Percentiles rank a stretch among this genome's conserved stretches.
These are phyloP conservation scores for Vannuccia rotundouncinata DNA, from an alignment of 2,888 invertebrate genomes.

Conservation along the genomic window DNA sequence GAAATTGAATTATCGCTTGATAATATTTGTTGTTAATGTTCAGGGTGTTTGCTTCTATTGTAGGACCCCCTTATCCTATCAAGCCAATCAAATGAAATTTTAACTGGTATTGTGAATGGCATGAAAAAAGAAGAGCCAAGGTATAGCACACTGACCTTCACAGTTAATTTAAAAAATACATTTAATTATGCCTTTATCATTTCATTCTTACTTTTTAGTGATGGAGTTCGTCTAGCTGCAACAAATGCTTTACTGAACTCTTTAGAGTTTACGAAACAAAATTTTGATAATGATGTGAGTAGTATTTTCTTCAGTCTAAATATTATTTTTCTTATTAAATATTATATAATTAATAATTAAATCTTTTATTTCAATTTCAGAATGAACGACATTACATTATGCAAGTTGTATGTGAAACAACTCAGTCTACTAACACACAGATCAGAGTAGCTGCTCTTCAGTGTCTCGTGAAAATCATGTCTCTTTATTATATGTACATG, in stretches of 20 bases:
- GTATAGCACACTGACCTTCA: constrained; percentile 44
- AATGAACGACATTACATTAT: constrained; percentile 95
- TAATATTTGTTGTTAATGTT: constrained; percentile 30
- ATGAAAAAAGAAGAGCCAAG: constrained; percentile 87
- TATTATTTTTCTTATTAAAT: no score
- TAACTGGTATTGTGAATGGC: constrained; percentile 96
- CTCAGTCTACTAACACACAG: constrained; percentile 81
- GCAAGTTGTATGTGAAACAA: constrained; percentile 98
- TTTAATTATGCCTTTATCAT: not conserved
- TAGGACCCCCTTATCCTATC: constrained; percentile 77
- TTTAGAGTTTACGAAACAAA: constrained; percentile 92
- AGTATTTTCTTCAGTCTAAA: constrained; percentile 40
- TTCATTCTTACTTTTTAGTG: constrained; percentile 59
- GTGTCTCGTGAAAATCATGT: constrained; percentile 94
- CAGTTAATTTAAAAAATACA: not conserved
- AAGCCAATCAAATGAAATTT: constrained; percentile 84
- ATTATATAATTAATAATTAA: no score
- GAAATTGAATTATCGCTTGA: constrained; percentile 42
- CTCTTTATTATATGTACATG: constrained; percentile 96
- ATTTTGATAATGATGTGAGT: constrained; percentile 83
- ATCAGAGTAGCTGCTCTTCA: constrained; percentile 93
- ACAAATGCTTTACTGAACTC: constrained; percentile 93
- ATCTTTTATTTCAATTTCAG: no score
- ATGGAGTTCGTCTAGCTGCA: constrained; percentile 87
- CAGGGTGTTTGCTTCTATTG: constrained; percentile 15